Evolutionary conservation across 1,140 invertebrate species (phyloP).

Genomic region (Lycorma delicatula): DNA sequence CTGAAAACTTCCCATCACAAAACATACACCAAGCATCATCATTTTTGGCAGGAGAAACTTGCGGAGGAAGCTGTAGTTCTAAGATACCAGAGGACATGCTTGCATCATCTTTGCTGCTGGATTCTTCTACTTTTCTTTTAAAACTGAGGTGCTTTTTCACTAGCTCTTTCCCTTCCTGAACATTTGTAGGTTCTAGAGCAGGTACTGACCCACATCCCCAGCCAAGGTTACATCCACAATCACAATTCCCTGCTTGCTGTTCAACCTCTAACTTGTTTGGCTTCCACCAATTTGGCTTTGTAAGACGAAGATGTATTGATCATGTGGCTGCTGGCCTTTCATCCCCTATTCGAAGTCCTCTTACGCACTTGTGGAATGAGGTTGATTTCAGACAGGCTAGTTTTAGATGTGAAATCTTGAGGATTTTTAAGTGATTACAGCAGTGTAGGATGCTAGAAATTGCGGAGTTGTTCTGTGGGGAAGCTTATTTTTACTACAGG

Average conservation of each 20-base stretch:
- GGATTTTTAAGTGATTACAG: too few relatives aligned
- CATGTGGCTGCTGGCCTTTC: background rate
- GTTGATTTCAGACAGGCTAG: background rate
- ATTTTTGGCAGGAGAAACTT: background rate
- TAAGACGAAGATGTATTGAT: background rate
- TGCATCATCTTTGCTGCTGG: background rate
- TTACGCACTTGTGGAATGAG: background rate
- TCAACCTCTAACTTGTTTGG: background rate
- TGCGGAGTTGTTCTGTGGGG: too few relatives aligned
- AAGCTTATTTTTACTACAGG: too few relatives aligned
- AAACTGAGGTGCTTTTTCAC: background rate
- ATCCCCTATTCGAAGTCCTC: background rate
- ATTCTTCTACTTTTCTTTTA: background rate
- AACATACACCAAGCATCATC: conserved; percentile 9
- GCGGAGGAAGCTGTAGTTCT: background rate
- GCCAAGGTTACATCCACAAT: too few relatives aligned
- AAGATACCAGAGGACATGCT: background rate
- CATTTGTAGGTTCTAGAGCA: background rate
- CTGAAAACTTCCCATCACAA: conserved; percentile 16
- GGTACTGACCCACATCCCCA: too few relatives aligned
- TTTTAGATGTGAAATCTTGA: too few relatives aligned
- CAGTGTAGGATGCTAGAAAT: too few relatives aligned
- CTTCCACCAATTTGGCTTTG: background rate
- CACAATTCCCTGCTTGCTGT: background rate
- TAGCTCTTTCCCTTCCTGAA: background rate